Conservation (phyloP, 2,797 vertebrate species). For the Cercopithecus petaurista region DNA sequence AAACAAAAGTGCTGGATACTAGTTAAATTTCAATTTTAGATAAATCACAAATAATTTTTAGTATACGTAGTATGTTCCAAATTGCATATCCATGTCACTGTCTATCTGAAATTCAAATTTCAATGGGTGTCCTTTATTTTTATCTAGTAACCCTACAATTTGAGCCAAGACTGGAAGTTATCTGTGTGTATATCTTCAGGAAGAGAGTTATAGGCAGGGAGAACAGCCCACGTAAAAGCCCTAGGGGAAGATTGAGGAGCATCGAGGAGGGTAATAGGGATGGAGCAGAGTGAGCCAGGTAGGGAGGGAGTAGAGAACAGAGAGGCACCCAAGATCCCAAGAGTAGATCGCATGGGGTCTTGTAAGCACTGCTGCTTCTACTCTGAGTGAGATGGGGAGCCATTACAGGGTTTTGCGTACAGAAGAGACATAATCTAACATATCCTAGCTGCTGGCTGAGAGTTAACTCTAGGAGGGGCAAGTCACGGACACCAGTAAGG, state of each 20-base stretch:
- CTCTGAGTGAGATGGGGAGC: not conserved
- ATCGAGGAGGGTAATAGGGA: too few species aligned
- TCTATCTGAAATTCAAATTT: constrained; percentile 3
- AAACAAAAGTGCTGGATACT: not conserved
- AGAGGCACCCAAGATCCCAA: not conserved
- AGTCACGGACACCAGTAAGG: not conserved
- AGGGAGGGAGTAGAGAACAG: not conserved
- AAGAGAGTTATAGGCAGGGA: not conserved
- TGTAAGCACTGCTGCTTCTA: not conserved
- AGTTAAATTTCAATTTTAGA: not conserved
- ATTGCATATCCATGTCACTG: not conserved
- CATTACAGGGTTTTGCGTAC: not conserved
- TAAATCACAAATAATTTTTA: not conserved
- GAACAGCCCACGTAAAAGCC: not conserved
- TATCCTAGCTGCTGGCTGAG: not conserved
- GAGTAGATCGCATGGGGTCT: not conserved
- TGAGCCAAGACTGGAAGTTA: not conserved
- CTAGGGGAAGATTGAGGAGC: not conserved
- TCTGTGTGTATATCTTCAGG: not conserved
- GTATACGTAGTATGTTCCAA: not conserved
- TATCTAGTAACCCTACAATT: not conserved
- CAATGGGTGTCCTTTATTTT: not conserved
- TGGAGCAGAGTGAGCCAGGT: not conserved
- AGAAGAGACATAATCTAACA: not conserved
- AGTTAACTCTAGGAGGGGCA: not conserved